Evolutionary conservation across 2,888 invertebrate genomes (phyloP), one percentile per base, ranked within the genome.

Genomic region (Agonopterix alstromeriana): DNA sequence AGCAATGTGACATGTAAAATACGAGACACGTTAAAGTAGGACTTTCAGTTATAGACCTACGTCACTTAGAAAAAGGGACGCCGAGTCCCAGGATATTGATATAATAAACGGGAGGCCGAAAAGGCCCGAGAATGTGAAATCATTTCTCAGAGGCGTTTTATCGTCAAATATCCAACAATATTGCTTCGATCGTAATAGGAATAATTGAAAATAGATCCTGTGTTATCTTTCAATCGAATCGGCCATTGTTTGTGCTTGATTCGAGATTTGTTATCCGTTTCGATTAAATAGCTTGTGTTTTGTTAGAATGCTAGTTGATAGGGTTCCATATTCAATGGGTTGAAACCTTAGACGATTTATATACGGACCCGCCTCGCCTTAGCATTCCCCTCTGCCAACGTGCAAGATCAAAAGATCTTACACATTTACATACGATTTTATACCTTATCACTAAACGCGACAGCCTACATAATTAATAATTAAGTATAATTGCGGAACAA

Each of bases 131-230:
- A 67, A 67, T 62, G 59, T 54, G 54, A 46, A 53, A 53, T 59
- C 57, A 63, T 67, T 63, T 65, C 67, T 63, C 67, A 61, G 55
- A 53, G 58, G 47, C 52, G 54, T 57, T 57, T 65, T 58, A 53
- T 50, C 55, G 43, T 52, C 58, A 61, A 63, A 69, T 54, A 66
- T 58, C 51, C 50, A 42, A 54, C 53, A 60, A 59, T 56, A 58
- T 57, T 45, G 52, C 53, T 46, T 49, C 56, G 53, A 57, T 54
- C 58, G 53, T 56, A 42, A 51, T 55, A 60, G 52, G 58, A 59
- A 62, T 64, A 68, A 63, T 68, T 60, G 60, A 58, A 63, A 59
- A 49, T 41, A 47, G 14, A 52, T 59, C 58, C 57, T 54, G 17
- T 54, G 49, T 56, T 65, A 65, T 60, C 56, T 62, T 52, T 60